Base-by-base conservation (phyloP, 1,140 invertebrate genomes). In the Brachionus plicatilis region DNA sequence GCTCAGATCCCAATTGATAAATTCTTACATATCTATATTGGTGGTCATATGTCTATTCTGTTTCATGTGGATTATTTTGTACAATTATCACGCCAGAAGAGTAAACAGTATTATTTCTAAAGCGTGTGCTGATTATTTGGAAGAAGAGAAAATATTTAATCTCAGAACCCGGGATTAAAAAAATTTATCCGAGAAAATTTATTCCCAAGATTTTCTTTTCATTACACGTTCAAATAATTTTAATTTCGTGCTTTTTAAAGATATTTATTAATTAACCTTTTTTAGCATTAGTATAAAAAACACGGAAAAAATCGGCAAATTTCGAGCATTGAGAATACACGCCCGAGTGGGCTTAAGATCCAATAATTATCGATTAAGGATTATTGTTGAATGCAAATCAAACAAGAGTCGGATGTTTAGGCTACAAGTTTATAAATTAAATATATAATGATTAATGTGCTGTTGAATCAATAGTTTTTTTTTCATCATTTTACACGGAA, bases 131-230 rank as follows among this genome's bases (percentile, higher is more conserved):
- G 43, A 76, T 50, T 50, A 76, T 47, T 76, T 76, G 43, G 17
- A 50, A 50, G 72, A 76, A 76, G 47, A 17, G 20, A 76, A 76
- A 50, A 76, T 50, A 27, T 50, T 76, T 50, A 50, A 76, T 76
- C 24, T 50, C 20, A 76, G 27, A 76, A 76, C 45, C 12, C 43
- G 72, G n/a, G 72, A 50, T 27, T 75, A 75, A 45, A 24, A 11
- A 17, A 24, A 27, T 2, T 76, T 47, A 24, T 53, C 11, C 2
- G 24, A 24, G 33, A 41, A 72, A 72, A 43, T 14, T n/a, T 45
- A 43, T 72, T 47, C 68, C 17, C 68, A 72, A 17, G 14, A 43
- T 72, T 45, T 72, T 68, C 27, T 41, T 68, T 68, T 41, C n/a
- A 68, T 6, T 68, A 17, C 33, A 41, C 29, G 33, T 68, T 68